Evolutionary conservation across 2,888 invertebrate species (phyloP).

Genomic region (Hoplodrina blanda): DNA sequence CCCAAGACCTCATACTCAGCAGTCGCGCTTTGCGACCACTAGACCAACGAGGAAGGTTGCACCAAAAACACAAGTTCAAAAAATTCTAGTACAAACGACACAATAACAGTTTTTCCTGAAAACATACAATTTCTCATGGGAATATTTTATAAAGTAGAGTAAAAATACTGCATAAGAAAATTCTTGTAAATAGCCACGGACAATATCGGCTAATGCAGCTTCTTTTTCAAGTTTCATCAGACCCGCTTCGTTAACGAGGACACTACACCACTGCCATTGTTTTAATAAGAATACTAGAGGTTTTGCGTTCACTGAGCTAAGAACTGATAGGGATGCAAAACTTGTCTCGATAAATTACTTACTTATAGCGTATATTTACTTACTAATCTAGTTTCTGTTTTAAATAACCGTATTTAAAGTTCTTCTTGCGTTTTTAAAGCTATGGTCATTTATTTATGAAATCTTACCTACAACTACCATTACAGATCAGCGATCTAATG

Average conservation of each 20-base stretch:
- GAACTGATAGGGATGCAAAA: conserved; percentile 31
- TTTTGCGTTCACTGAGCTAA: conserved; percentile 33
- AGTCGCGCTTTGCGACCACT: no score
- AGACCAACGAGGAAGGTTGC: no score
- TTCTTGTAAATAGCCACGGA: conserved; percentile 24
- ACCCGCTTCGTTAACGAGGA: conserved; percentile 42
- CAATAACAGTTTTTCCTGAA: conserved; percentile 8
- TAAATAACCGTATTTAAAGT: no score
- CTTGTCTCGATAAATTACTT: conserved; percentile 14
- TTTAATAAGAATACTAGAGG: conserved; percentile 41
- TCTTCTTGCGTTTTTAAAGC: background rate
- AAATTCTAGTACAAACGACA: background rate
- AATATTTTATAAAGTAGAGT: conserved; percentile 21
- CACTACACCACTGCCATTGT: conserved; percentile 49
- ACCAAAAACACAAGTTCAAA: no score
- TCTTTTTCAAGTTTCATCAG: conserved; percentile 50
- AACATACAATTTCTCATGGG: background rate
- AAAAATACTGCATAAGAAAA: conserved; percentile 30
- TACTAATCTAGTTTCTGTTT: no score
- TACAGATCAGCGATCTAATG: no score
- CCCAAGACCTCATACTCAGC: no score
- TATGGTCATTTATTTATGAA: no score
- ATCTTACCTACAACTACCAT: no score
- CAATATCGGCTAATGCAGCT: conserved; percentile 49
- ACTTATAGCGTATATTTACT: background rate